Evolutionary conservation across 2,797 vertebrate genomes (phyloP), one percentile per base, ranked within the genome.

Genomic region (Clarias pachynema): DNA sequence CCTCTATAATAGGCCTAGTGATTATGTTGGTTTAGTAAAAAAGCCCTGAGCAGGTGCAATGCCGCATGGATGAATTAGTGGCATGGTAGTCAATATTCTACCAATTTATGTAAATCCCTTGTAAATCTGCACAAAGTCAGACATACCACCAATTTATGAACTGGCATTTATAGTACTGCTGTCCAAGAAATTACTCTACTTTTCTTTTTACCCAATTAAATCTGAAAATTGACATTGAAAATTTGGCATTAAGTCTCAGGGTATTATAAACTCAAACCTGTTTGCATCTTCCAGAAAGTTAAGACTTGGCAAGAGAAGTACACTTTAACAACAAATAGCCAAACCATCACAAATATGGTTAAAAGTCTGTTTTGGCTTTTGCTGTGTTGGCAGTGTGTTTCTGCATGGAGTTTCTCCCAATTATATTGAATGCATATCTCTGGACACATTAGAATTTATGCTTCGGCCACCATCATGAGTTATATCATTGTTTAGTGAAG

Each of bases 41-140:
- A 85, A 85, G 26, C 59, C 29, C n/a, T 18, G 6, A 53, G 79
- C 85, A 86, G 79, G 72, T 86, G 72, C 79, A 81, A 75, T 68
- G 44, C 78, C 74, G 40, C 84, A 83, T 77, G 82, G n/a, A 29
- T 72, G 12, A 70, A 10, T 37, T 44, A 66, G 10, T 59, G 68
- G 26, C 65, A 37, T n/a, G 22, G 18, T 24, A 26, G 5, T 66
- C 10, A 26, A 66, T 73, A 74, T 66, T 53, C 69, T 81, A 84
- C 49, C 73, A 79, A 29, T 53, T 20, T 49, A 44, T 31, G 31
- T 31, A 31, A 31, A 31, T 10, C 53, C 65, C 74, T 63, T 83
- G 37, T 31, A 57, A 81, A 87, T 62, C 24, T 44, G 49, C 14
- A 34, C 14, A 80, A 34, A 34, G 8, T 20, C 34, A 78, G 18